These are phyloP conservation scores for Polydrusus tereticollis DNA, from an alignment of 2,888 invertebrate species.

Conservation along the genomic window DNA sequence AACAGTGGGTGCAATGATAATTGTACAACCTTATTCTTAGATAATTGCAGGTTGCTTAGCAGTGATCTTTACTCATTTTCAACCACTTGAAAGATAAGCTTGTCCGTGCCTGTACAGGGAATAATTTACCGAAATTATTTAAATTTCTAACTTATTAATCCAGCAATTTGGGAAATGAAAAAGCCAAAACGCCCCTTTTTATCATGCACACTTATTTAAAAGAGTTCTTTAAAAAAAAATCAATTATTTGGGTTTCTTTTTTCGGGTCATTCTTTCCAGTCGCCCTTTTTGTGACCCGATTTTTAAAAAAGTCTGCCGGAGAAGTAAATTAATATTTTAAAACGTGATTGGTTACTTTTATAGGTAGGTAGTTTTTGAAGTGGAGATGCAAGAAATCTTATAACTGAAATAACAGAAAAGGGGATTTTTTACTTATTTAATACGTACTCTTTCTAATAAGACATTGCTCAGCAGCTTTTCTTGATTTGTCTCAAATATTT, in stretches of 20 bases:
- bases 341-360: neutral
- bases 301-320: neutral
- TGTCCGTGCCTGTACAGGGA: neutral
- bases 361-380: neutral
- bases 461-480: no score
- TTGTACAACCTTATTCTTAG: no score
- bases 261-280: conserved; percentile 9
- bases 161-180: conserved; percentile 1
- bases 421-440: no score
- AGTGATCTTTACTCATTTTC: neutral
- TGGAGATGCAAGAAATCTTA: neutral
- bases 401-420: neutral
- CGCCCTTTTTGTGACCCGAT: neutral
- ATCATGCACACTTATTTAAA: conserved; percentile 3
- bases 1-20: no score
- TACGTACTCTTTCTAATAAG: no score
- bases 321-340: conserved; percentile 5
- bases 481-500: no score
- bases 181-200: neutral
- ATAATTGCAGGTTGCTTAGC: no score
- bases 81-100: neutral
- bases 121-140: neutral
- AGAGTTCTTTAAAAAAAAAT: neutral
- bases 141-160: neutral
- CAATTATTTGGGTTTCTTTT: conserved; percentile 4